These are phyloP conservation scores for Bovichtus diacanthus DNA, from an alignment of 2,797 vertebrate species.

Conservation along the genomic window DNA sequence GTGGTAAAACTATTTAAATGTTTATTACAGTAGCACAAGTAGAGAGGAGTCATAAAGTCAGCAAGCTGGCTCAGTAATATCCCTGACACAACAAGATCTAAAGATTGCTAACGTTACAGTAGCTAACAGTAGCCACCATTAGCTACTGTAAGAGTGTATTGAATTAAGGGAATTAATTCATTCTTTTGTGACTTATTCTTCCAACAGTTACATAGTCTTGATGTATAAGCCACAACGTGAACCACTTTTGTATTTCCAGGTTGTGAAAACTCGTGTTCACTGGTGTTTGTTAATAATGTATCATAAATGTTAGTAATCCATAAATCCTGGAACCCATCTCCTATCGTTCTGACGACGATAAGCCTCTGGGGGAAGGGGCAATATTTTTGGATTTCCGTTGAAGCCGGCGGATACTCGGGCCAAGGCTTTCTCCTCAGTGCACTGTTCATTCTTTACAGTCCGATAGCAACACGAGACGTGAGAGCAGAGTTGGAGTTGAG, in stretches of 20 bases:
- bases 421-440: no score
- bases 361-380: no score
- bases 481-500: no score
- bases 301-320: background rate
- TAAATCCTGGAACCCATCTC: no score
- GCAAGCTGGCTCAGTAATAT: background rate
- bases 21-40: background rate
- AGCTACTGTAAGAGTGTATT: background rate
- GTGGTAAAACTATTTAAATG: background rate
- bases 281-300: background rate
- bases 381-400: no score
- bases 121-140: background rate
- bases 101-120: background rate
- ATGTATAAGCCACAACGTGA: background rate
- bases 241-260: background rate
- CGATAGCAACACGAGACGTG: no score
- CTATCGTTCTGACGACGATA: no score
- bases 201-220: background rate
- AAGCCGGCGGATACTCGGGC: no score
- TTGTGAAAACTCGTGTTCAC: background rate
- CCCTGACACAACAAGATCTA: background rate
- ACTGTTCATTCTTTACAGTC: no score
- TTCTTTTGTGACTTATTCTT: background rate
- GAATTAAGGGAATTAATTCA: no score
- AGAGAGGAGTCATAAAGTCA: background rate